Base-by-base conservation (phyloP, 2,113 vertebrate genomes). In the Ameiurus melas region DNA sequence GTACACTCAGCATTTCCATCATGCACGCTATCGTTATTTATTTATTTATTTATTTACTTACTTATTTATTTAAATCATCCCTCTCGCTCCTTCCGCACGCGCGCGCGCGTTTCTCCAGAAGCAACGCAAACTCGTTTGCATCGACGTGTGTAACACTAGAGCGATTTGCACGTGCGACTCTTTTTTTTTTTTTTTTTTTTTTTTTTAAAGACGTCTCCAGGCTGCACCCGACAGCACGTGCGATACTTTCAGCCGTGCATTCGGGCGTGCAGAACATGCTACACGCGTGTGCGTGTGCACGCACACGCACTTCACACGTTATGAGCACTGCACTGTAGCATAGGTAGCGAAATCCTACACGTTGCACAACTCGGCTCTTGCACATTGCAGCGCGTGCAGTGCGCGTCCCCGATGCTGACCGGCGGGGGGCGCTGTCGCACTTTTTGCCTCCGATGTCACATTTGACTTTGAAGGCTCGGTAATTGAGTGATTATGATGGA, bases 401-500 rank as follows among this genome's bases (percentile, higher is more conserved):
- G 89, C 94, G 94, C 91, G 92, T 90, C 94, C 92, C 93, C 91
- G 68, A 92, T n/a, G 87, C 83, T 89, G 86, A 90, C 93, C 95
- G 93, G 95, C 86, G 92, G 94, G 95, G 94, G 95, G 95, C 95
- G 95, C 95, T 96, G 95, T 92, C 92, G 95, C 91, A 93, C 95
- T 95, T 95, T 93, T 89, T 91, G 89, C 92, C 89, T 90, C 70
- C 47, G 90, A 91, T 93, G 92, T 94, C 93, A 92, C 90, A 53
- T 89, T 91, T 89, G 92, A 92, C 91, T 93, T 94, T 92, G 90
- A 92, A 92, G 93, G 92, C 92, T 89, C 92, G 53, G 93, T 94
- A 94, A 94, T 93, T 93, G 93, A 94, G 93, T 85, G 84, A 92
- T 94, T 92, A 92, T 92, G 94, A 94, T 93, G 92, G 90, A 94